phyloP scores from a whole-genome alignment of 2,797 vertebrate species.

The Acomys russatus region DNA sequence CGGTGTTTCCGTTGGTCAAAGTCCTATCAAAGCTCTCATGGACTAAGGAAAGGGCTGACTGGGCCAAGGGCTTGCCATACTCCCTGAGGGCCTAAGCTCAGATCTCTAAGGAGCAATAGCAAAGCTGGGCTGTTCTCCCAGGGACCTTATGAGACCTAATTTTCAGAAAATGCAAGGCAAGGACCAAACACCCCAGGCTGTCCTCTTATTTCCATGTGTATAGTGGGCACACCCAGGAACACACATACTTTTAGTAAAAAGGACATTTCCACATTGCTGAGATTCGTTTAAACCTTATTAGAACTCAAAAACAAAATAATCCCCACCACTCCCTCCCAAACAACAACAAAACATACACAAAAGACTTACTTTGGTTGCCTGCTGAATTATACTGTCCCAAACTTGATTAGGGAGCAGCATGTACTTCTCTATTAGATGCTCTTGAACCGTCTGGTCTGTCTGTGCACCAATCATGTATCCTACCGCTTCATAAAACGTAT shows the following conservation, averaged over 20 bases:
- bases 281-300: background rate
- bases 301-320: background rate
- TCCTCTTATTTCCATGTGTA: background rate
- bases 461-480: constrained; percentile 99
- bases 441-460: constrained; percentile 98
- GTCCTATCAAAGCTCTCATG: background rate
- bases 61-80: background rate
- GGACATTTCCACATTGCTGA: background rate
- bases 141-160: background rate
- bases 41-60: background rate
- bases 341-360: background rate
- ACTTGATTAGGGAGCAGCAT: constrained; percentile 99
- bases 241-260: background rate
- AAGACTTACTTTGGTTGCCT: constrained; percentile 97
- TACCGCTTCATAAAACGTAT: constrained; percentile 99
- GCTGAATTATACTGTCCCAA: constrained; percentile 99
- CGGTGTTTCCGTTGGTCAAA: background rate
- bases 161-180: background rate
- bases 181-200: background rate
- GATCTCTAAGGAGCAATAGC: background rate
- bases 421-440: constrained; percentile 99
- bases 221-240: background rate
- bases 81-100: background rate
- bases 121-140: background rate
- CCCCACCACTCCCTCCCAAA: background rate